Base-by-base conservation (phyloP, 2,888 invertebrate genomes). In the Agrilus cyanescens region DNA sequence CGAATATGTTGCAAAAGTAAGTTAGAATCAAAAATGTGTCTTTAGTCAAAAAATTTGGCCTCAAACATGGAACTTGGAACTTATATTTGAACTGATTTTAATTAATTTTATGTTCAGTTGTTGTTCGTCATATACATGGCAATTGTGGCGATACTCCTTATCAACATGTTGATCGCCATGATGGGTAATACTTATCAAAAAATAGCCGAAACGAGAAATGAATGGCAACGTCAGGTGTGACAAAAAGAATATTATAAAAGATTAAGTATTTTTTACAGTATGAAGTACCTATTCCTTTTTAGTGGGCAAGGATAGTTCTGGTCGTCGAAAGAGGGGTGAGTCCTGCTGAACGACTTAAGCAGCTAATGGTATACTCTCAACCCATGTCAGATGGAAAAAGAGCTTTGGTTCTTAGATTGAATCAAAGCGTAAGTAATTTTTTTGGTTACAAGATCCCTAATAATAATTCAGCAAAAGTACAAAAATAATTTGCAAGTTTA, bases 111-210 rank as follows among this genome's bases (percentile, higher is more conserved):
- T 43, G 66, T 66, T 6, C 69, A 85, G 85, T 70, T 86, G 12
- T 72, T 96, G 12, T 97, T 97, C 68, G 85, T 96, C n/a, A 73
- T 95, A 30, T 98, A 93, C 69, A 97, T 97, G 93, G 88, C 86
- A 43, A 86, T 96, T 62, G 97, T 96, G 14, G 91, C 93, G 0
- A 85, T 97, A 46, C 71, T 97, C 29, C 72, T 97, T 44, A 90
- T 97, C 39, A 97, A 97, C 74, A 93, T 97, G 91, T 73, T 97
- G 67, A 97, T 97, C 59, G 96, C 96, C 49, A 97, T 97, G 96
- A 97, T 97, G 97, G 97, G 96, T 0, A 96, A 96, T 66, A 97
- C 97, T 3, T 98, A 97, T 63, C 93, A 94, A 65, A 90, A 94
- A 70, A 95, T 97, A 54, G 93, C 93, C 1, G 93, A 95, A 68